Conservation (phyloP, 2,113 vertebrate species). For the Monopterus albus region DNA sequence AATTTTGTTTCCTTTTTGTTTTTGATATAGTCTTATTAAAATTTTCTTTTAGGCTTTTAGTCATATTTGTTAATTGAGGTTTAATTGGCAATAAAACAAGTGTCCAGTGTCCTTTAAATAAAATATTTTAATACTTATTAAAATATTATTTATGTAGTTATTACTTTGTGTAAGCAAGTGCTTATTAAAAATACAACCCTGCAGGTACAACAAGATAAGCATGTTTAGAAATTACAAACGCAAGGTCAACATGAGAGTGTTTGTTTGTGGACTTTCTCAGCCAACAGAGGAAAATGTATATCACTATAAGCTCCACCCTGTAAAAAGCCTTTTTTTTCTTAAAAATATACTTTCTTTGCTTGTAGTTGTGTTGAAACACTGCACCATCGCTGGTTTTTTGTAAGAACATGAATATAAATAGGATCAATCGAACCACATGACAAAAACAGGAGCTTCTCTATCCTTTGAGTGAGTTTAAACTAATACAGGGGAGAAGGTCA, state of each 20-base stretch:
- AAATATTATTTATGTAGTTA: no score
- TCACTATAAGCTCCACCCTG: neutral
- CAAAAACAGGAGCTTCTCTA: neutral
- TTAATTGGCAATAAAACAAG: neutral
- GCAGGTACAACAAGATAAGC: neutral
- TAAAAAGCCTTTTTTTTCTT: constrained; percentile 2
- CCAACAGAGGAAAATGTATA: constrained; percentile 1
- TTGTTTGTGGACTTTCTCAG: neutral
- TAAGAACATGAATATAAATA: constrained; percentile 39
- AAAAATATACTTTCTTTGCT: neutral
- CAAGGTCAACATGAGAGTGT: neutral
- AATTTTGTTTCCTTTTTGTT: neutral
- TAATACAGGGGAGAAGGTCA: constrained; percentile 52
- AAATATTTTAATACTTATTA: no score
- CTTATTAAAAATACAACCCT: neutral
- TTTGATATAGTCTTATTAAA: neutral
- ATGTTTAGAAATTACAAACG: neutral
- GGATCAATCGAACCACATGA: constrained; percentile 48
- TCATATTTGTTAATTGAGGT: neutral
- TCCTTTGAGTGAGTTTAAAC: constrained; percentile 32
- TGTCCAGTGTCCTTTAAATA: neutral
- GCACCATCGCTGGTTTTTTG: constrained; percentile 46
- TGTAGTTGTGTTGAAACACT: constrained; percentile 56
- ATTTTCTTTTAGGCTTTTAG: neutral
- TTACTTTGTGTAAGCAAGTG: no score